These are phyloP conservation scores for Cromileptes altivelis DNA, from an alignment of 2,113 vertebrate genomes.

Conservation along the genomic window DNA sequence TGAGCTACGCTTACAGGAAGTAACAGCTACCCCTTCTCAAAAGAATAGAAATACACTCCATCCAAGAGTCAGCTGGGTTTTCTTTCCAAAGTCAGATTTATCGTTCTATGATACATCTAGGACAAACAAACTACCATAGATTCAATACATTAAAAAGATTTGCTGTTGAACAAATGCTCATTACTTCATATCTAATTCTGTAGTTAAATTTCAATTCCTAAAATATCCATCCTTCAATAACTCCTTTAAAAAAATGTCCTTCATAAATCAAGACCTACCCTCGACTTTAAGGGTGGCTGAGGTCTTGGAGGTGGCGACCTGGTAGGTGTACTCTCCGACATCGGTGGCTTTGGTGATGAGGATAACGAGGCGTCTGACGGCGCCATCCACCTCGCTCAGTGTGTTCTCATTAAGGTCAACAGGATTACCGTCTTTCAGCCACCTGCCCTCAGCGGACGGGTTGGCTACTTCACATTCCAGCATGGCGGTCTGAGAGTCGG, in stretches of 20 bases:
- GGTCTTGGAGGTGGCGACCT: conserved; percentile 96
- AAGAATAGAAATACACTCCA: too few species aligned
- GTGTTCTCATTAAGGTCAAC: conserved; percentile 87
- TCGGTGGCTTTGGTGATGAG: conserved; percentile 89
- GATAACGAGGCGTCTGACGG: conserved; percentile 90
- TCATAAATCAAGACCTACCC: conserved; percentile 79
- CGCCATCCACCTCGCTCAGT: conserved; percentile 85
- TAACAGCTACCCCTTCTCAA: too few species aligned
- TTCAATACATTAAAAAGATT: background rate
- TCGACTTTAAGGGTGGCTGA: conserved; percentile 92
- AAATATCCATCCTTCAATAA: background rate
- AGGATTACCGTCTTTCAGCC: conserved; percentile 90
- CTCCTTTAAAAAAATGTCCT: background rate
- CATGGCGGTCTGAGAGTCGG: conserved; percentile 92
- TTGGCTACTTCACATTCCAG: conserved; percentile 97
- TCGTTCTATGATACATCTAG: too few species aligned
- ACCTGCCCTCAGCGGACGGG: conserved; percentile 90
- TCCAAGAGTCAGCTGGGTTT: too few species aligned
- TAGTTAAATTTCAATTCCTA: too few species aligned
- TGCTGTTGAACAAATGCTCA: background rate
- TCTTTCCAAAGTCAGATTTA: too few species aligned
- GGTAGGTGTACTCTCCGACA: conserved; percentile 94
- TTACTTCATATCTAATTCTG: background rate
- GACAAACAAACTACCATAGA: too few species aligned
- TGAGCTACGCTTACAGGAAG: too few species aligned